These are phyloP conservation scores for Eupithecia vulgata DNA, from an alignment of 2,888 invertebrate species.

Conservation along the genomic window DNA sequence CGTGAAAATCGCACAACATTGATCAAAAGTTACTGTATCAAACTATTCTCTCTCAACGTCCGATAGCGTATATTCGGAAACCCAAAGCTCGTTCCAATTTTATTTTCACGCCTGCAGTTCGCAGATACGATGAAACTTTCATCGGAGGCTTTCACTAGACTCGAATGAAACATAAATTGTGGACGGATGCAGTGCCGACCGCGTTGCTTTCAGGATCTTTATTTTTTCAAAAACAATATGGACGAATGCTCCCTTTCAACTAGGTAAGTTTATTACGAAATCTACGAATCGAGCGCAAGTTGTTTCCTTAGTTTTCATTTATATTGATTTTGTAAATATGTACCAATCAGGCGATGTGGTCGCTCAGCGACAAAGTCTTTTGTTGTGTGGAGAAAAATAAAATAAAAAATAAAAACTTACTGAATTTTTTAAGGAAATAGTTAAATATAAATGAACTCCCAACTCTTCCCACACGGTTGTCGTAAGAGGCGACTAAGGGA, in stretches of 20 bases:
- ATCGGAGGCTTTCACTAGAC: constrained; percentile 74
- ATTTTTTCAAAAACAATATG: constrained; percentile 44
- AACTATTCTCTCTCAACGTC: constrained; percentile 43
- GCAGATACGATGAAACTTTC: constrained; percentile 80
- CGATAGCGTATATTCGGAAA: constrained; percentile 62
- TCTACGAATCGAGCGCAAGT: constrained; percentile 1
- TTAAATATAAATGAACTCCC: no score
- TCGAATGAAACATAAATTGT: constrained; percentile 50
- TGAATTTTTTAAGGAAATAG: no score
- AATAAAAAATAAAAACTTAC: no score
- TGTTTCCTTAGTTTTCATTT: no score
- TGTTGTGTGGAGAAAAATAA: no score
- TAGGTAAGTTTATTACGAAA: neutral
- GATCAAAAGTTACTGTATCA: constrained; percentile 46
- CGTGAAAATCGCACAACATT: constrained; percentile 43
- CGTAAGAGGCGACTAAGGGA: no score
- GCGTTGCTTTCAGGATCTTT: constrained; percentile 33
- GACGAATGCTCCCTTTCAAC: neutral
- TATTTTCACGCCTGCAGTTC: constrained; percentile 80
- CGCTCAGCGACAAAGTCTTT: no score
- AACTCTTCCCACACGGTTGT: no score
- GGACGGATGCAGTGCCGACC: constrained; percentile 43
- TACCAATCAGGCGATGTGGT: no score
- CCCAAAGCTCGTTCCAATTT: constrained; percentile 73
- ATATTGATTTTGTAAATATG: no score